Base-by-base conservation (phyloP, 2,797 vertebrate species). In the Hemibagrus guttatus region DNA sequence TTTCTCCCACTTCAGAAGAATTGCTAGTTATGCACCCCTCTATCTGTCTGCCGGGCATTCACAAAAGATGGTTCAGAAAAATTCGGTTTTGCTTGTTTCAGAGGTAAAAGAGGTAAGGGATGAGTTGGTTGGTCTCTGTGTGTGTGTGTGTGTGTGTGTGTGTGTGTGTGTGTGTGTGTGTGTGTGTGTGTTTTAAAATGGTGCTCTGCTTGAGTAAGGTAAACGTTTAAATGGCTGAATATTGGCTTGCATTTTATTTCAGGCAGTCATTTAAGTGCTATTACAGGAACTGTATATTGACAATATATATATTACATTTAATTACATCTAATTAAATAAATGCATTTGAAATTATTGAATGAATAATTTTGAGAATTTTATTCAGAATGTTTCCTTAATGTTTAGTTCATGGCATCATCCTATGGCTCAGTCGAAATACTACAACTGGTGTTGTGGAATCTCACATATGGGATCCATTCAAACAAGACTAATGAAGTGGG, bases 1-100 rank as follows among this genome's bases (percentile, higher is more conserved):
- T 96, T 96, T 95, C 95, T 94, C 91, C 93, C 93, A 96, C 95
- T 96, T 96, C 95, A 95, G 95, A 96, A 95, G 93, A 94, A 95
- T 92, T 91, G 91, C 93, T 94, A 93, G 93, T 95, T 95, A 94
- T 90, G 92, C 93, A 90, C 92, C 89, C 75, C 92, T 91, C 93
- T 93, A 93, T 95, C 94, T 95, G 90, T 95, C 95, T 92, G 92
- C 94, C 91, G 94, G 95, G 92, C 94, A 95, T 93, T 92, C 93
- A 95, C 93, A 93, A 93, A 93, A 84, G 91, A 93, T 91, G 91
- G 90, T 92, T 92, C 86, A 86, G 87, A 86, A 92, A 93, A 69
- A 69, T 91, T 87, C 86, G 14, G 35, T 87, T 90, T 88, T 46
- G 90, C 92, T 93, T 95, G 93, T 95, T 95, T 95, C 91, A 95